Base-by-base conservation (phyloP, 2,113 vertebrate genomes). In the Psephotus haematonotus region DNA sequence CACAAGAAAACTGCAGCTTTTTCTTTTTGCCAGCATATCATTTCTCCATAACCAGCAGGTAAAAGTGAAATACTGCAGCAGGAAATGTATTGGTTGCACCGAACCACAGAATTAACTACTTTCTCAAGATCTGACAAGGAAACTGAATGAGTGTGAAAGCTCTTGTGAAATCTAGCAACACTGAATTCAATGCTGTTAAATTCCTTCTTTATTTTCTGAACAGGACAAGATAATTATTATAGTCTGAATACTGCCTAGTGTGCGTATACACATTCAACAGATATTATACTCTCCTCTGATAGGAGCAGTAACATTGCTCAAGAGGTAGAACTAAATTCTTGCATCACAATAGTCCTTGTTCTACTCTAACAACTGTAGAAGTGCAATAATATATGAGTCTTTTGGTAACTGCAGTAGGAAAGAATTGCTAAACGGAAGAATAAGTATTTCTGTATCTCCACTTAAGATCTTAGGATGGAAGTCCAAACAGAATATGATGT, bases 81-180 rank as follows among this genome's bases (percentile, higher is more conserved):
- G 96, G 81, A 97, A 96, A 92, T 72, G 37, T 86, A 92, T n/a
- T 76, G 39, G 80, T 81, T 94, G 55, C 90, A 93, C 76, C 86
- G 86, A 96, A 95, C 85, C 76, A 96, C 88, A 88, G 52, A 93
- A 92, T 44, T 89, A 91, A 89, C 92, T 88, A 96, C 92, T 96
- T 96, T 96, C 88, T 94, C 90, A 92, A 72, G 80, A 90, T 29
- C 60, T 92, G 88, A 96, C 68, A 94, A 86, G 95, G 92, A 96
- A 94, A 86, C 52, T 81, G 90, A 92, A 89, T 71, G 60, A 89
- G 11, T 64, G 94, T 72, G 86, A 92, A 90, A 93, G 50, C 46
- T 78, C 85, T 83, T 84, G 50, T 94, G 96, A 96, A 95, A 96
- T 86, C 35, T 22, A 88, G 50, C 85, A 90, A 88, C 72, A 71